Conservation (phyloP, 2,113 vertebrate genomes). For the Callipepla californica region DNA sequence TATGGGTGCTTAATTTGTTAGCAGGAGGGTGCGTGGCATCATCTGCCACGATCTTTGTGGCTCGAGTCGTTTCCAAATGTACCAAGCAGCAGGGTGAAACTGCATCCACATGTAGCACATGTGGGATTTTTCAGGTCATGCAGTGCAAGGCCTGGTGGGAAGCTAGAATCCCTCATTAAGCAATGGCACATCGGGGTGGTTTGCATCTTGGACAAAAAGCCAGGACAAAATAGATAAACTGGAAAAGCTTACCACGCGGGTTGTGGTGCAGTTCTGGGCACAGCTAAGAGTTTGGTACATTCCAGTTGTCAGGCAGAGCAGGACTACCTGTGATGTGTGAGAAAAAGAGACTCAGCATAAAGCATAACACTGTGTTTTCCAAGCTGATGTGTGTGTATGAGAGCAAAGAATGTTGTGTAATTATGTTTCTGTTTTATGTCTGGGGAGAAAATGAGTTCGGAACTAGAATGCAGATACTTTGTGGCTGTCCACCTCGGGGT, state of each 20-base stretch:
- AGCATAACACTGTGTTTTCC: slow-evolving; percentile 44
- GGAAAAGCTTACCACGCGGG: background rate
- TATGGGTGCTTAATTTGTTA: background rate
- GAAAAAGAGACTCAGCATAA: slow-evolving; percentile 69
- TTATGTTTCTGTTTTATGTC: slow-evolving; percentile 60
- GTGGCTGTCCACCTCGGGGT: slow-evolving; percentile 4
- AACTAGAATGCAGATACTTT: slow-evolving; percentile 57
- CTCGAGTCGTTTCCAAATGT: background rate
- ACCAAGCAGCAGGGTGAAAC: background rate
- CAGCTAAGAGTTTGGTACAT: slow-evolving; percentile 43
- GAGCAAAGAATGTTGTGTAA: slow-evolving; percentile 33
- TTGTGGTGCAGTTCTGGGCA: slow-evolving; percentile 22
- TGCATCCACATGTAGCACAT: background rate
- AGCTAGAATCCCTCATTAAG: background rate
- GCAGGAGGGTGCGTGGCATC: background rate
- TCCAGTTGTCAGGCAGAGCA: slow-evolving; percentile 27
- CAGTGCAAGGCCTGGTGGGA: background rate
- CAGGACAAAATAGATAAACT: background rate
- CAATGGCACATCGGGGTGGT: background rate
- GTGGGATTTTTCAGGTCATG: background rate
- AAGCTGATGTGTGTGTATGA: slow-evolving; percentile 44
- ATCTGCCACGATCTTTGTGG: background rate
- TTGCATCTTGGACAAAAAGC: background rate
- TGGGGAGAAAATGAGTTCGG: slow-evolving; percentile 61
- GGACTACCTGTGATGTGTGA: slow-evolving; percentile 54